These are phyloP conservation scores for Hestina assimilis DNA, from an alignment of 1,140 invertebrate species.

Conservation along the genomic window DNA sequence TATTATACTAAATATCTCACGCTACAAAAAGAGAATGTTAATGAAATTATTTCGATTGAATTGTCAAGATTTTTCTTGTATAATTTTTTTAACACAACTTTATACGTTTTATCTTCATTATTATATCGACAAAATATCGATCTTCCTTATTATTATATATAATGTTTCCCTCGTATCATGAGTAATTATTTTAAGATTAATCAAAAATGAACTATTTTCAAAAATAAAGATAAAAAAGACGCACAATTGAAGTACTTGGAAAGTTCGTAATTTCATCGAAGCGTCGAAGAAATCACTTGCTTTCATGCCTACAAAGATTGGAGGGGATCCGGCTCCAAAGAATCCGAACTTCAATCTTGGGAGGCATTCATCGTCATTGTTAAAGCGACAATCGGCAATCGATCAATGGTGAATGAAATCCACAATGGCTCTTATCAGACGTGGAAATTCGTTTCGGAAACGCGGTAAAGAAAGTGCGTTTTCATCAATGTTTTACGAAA, in stretches of 20 bases:
- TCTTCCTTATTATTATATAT: too few species aligned
- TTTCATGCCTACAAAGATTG: conserved; percentile 23
- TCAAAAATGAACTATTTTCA: too few species aligned
- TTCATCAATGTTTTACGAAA: too few species aligned
- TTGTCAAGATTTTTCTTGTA: too few species aligned
- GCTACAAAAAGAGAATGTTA: too few species aligned
- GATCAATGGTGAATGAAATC: conserved; percentile 50
- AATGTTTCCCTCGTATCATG: too few species aligned
- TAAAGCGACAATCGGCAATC: conserved; percentile 53
- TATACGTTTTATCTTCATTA: too few species aligned
- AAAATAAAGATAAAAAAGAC: too few species aligned
- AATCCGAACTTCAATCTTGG: conserved; percentile 54
- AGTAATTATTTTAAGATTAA: too few species aligned
- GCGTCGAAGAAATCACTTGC: conserved; percentile 7
- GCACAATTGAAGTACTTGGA: background rate
- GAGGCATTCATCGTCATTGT: conserved; percentile 63
- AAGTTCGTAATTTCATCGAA: conserved; percentile 3
- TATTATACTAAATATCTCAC: background rate
- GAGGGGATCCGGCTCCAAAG: conserved; percentile 27
- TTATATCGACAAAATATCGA: too few species aligned
- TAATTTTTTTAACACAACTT: too few species aligned
- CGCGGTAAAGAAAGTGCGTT: conserved; percentile 3
- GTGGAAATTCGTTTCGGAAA: conserved; percentile 8
- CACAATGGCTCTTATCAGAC: conserved; percentile 54
- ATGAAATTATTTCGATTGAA: too few species aligned